Percentiles rank a stretch among this genome's conserved stretches.
Conservation (phyloP, 2,797 vertebrate species). For the Florisuga fusca region DNA sequence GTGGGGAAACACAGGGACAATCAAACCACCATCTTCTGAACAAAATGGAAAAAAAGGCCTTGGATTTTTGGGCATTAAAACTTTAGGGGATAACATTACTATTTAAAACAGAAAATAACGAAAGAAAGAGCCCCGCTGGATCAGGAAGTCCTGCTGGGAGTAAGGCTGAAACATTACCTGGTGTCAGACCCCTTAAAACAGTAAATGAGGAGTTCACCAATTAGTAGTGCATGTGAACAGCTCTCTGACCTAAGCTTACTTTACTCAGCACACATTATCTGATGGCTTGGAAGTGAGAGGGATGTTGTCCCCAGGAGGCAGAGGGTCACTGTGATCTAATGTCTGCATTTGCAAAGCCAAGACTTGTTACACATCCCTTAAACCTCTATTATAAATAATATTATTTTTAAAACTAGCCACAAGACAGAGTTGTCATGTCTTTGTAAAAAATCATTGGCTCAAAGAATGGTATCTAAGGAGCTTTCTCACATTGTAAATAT, state of each 20-base stretch:
- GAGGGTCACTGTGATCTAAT: conserved; percentile 56
- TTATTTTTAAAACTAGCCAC: conserved; percentile 20
- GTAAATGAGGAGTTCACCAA: not conserved
- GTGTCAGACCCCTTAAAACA: not conserved
- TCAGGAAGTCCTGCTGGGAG: not conserved
- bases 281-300: conserved; percentile 20
- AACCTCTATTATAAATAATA: not conserved
- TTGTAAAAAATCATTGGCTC: not conserved
- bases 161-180: not conserved
- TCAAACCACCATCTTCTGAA: not conserved
- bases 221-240: not conserved
- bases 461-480: not conserved
- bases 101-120: not conserved
- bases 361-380: conserved; percentile 39
- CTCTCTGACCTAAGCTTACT: conserved; percentile 20
- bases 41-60: not conserved
- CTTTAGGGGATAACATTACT: not conserved
- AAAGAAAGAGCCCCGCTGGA: not conserved
- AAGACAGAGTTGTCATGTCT: not conserved
- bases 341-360: conserved; percentile 47
- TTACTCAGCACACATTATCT: conserved; percentile 13
- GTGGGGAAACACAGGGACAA: not conserved
- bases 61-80: not conserved
- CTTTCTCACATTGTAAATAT: not conserved
- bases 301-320: not conserved